These are phyloP conservation scores for Invenusta paracnida DNA, from an alignment of 2,888 invertebrate genomes.

Conservation along the genomic window DNA sequence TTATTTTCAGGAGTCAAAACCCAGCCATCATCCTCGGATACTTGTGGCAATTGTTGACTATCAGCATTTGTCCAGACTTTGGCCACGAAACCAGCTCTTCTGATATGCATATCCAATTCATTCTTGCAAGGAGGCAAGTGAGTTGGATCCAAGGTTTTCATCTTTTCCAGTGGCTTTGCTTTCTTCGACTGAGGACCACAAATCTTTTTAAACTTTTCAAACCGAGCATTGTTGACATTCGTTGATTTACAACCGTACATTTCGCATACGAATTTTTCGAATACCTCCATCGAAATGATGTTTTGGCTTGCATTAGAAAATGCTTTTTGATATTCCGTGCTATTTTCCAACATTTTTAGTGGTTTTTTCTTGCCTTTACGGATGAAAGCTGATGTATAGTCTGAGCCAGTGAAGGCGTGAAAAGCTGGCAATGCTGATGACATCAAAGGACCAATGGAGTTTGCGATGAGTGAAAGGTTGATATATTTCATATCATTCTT, in stretches of 20 bases:
- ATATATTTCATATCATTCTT: conserved; percentile 30
- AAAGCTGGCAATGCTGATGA: conserved; percentile 33
- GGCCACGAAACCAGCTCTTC: conserved; percentile 30
- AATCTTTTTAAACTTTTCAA: conserved; percentile 25
- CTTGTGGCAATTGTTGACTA: background rate
- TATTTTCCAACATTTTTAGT: conserved; percentile 21
- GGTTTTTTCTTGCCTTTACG: conserved; percentile 25
- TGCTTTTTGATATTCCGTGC: conserved; percentile 25
- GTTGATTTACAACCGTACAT: conserved; percentile 27
- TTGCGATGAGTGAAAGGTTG: conserved; percentile 24
- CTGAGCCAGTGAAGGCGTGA: conserved; percentile 32
- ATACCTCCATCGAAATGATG: conserved; percentile 29
- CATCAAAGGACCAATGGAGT: conserved; percentile 22
- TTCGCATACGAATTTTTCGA: conserved; percentile 29
- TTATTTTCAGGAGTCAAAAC: conserved; percentile 20
- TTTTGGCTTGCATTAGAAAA: conserved; percentile 30
- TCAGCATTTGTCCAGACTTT: conserved; percentile 28
- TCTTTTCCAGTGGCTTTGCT: conserved; percentile 29
- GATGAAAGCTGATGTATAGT: conserved; percentile 32
- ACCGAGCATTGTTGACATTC: conserved; percentile 26
- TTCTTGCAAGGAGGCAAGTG: conserved; percentile 27
- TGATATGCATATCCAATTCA: conserved; percentile 29
- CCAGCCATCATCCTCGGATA: conserved; percentile 20
- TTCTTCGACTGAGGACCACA: conserved; percentile 29
- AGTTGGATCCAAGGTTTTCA: conserved; percentile 26